phyloP scores from a whole-genome alignment of 2,888 invertebrate genomes.

The Dione vanillae region DNA sequence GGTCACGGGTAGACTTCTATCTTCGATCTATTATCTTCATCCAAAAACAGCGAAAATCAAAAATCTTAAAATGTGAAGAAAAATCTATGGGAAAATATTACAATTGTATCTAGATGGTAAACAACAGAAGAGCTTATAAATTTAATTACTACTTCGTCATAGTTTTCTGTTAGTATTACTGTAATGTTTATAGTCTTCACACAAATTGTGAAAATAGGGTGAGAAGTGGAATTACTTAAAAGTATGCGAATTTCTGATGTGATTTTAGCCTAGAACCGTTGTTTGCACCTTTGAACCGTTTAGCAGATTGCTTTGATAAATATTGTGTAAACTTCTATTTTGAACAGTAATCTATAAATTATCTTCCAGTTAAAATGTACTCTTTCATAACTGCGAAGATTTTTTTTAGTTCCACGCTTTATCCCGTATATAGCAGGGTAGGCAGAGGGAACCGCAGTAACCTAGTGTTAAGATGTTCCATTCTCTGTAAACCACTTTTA shows the following conservation, averaged over 20 bases:
- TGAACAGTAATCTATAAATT: too few species aligned
- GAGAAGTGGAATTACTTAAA: constrained; percentile 22
- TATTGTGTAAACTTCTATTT: neutral
- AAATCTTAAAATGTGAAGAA: neutral
- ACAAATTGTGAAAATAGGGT: constrained; percentile 23
- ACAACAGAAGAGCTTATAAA: neutral
- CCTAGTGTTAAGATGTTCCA: too few species aligned
- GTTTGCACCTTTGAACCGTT: neutral
- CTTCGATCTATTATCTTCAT: too few species aligned
- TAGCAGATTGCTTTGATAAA: neutral
- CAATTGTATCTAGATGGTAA: too few species aligned
- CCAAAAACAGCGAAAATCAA: too few species aligned
- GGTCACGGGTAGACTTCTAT: too few species aligned
- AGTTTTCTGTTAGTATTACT: neutral
- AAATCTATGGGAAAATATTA: neutral
- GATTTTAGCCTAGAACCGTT: neutral
- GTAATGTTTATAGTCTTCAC: constrained; percentile 6
- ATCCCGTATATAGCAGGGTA: too few species aligned
- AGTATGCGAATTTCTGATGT: constrained; percentile 8
- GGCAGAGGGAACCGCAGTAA: too few species aligned
- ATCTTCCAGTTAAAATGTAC: too few species aligned
- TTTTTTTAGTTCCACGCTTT: too few species aligned
- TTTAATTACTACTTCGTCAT: constrained; percentile 4
- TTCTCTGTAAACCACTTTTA: too few species aligned
- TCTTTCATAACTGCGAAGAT: too few species aligned